Evolutionary conservation across 2,888 invertebrate species (phyloP).

Genomic region (Ecliptopera silaceata): DNA sequence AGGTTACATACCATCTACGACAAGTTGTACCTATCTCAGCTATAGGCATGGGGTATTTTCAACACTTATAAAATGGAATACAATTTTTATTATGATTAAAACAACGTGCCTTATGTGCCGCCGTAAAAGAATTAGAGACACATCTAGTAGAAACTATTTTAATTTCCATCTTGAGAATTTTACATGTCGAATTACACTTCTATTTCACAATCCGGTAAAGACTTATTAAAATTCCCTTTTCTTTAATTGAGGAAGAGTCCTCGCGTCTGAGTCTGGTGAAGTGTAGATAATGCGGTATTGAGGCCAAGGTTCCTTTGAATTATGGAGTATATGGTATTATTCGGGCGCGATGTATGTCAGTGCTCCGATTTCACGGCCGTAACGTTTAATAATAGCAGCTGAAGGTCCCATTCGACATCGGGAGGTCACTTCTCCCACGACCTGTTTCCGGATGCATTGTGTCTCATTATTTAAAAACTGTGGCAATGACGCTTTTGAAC

Average conservation of each 20-base stretch:
- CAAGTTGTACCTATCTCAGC: too few relatives aligned
- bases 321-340: conserved; percentile 81
- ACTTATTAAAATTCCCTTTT: conserved; percentile 3
- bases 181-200: neutral
- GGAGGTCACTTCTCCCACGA: conserved; percentile 70
- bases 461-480: conserved; percentile 36
- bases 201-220: neutral
- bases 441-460: conserved; percentile 65
- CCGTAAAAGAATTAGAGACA: too few relatives aligned
- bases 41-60: too few relatives aligned
- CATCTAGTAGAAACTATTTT: too few relatives aligned
- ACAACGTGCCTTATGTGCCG: too few relatives aligned
- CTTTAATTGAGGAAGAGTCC: conserved; percentile 34
- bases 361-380: conserved; percentile 78
- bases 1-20: too few relatives aligned
- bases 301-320: conserved; percentile 80
- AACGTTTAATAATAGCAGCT: conserved; percentile 71
- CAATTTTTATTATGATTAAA: too few relatives aligned
- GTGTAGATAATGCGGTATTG: conserved; percentile 49
- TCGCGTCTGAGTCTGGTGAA: conserved; percentile 35
- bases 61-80: too few relatives aligned
- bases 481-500: conserved; percentile 24
- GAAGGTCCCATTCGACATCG: conserved; percentile 74
- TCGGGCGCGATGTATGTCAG: conserved; percentile 75
- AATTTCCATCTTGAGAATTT: neutral